Conservation (phyloP, 2,888 invertebrate genomes). For the Cryptocephalus primarius region DNA sequence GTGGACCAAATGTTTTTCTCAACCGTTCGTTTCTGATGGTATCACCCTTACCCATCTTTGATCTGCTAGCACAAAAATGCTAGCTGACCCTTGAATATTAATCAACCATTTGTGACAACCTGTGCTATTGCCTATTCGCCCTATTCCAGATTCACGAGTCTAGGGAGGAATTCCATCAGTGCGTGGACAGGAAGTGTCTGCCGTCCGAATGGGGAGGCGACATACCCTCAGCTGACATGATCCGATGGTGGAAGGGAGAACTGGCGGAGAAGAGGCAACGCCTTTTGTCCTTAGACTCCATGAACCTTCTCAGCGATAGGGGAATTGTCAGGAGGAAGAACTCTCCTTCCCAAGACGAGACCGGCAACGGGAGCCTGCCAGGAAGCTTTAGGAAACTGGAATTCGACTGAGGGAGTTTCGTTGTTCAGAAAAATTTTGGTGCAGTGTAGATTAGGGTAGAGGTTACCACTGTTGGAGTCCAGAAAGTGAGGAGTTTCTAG, state of each 20-base stretch:
- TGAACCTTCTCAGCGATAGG: conserved; percentile 52
- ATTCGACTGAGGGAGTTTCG: conserved; percentile 38
- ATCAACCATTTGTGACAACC: too few species aligned
- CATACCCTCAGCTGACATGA: conserved; percentile 60
- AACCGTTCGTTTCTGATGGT: too few species aligned
- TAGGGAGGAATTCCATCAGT: conserved; percentile 46
- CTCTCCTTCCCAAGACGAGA: conserved; percentile 24
- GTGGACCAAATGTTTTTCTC: too few species aligned
- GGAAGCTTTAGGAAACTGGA: conserved; percentile 62
- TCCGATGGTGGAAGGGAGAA: conserved; percentile 54
- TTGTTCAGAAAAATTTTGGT: too few species aligned
- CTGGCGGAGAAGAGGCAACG: conserved; percentile 47
- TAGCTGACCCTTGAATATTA: too few species aligned
- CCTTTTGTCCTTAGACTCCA: conserved; percentile 49
- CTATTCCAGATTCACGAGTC: conserved; percentile 37
- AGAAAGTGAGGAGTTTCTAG: too few species aligned
- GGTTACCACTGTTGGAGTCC: too few species aligned
- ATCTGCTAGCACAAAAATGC: too few species aligned
- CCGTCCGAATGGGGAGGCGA: conserved; percentile 64
- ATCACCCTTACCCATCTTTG: too few species aligned
- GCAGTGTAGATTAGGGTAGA: too few species aligned
- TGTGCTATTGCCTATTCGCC: too few species aligned
- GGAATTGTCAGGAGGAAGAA: conserved; percentile 41
- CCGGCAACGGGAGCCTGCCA: conserved; percentile 22
- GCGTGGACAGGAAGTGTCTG: conserved; percentile 50